These are phyloP conservation scores for Perca fluviatilis DNA, from an alignment of 2,113 vertebrate genomes.

Conservation along the genomic window DNA sequence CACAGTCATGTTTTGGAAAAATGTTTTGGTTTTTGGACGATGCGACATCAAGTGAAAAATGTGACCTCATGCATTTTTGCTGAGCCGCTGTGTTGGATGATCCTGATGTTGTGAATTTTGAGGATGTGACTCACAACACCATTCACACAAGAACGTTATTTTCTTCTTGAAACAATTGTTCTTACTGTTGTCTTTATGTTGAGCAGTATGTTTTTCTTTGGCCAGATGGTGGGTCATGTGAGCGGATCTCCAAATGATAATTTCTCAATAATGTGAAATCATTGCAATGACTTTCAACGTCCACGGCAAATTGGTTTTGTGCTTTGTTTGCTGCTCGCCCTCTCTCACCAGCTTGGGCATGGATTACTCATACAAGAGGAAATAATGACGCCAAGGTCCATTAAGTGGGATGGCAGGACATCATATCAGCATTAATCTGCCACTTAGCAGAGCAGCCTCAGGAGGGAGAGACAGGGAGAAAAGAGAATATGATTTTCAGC, in stretches of 20 bases:
- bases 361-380: slow-evolving; percentile 82
- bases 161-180: slow-evolving; percentile 39
- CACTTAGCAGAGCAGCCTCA: slow-evolving; percentile 79
- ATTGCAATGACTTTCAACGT: slow-evolving; percentile 53
- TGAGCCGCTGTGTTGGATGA: slow-evolving; percentile 9
- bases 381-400: slow-evolving; percentile 84
- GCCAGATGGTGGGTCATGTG: slow-evolving; percentile 34
- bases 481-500: slow-evolving; percentile 51
- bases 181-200: slow-evolving; percentile 28
- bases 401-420: slow-evolving; percentile 83
- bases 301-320: slow-evolving; percentile 64
- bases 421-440: slow-evolving; percentile 85
- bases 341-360: slow-evolving; percentile 70
- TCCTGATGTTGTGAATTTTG: slow-evolving; percentile 55
- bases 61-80: slow-evolving; percentile 24
- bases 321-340: slow-evolving; percentile 71
- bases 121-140: slow-evolving; percentile 43
- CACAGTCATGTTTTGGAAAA: background rate
- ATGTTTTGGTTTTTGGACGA: background rate
- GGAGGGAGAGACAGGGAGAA: slow-evolving; percentile 54
- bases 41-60: background rate
- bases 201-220: slow-evolving; percentile 26
- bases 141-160: slow-evolving; percentile 29
- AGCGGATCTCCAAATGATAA: slow-evolving; percentile 57
- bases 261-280: slow-evolving; percentile 65